phyloP scores from a whole-genome alignment of 2,888 invertebrate species.

The Branchipolynoe longqiensis region DNA sequence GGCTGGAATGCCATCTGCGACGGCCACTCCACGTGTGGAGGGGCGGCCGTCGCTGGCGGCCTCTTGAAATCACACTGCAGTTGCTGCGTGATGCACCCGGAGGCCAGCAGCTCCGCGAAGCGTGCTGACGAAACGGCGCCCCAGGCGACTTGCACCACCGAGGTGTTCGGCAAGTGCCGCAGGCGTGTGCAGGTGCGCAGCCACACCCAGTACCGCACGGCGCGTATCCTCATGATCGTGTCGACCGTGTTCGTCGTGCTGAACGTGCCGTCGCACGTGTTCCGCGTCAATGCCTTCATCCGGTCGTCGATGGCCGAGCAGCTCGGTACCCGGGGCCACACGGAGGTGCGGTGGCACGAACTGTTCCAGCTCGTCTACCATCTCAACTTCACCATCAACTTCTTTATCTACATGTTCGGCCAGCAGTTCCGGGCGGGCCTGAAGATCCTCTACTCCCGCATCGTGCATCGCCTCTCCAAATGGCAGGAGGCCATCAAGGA shows the following conservation, averaged over 20 bases:
- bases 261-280: conserved; percentile 62
- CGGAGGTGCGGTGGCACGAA: conserved; percentile 58
- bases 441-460: conserved; percentile 38
- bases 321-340: conserved; percentile 17
- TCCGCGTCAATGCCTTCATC: conserved; percentile 61
- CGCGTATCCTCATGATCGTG: conserved; percentile 62
- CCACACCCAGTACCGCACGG: conserved; percentile 57
- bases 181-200: conserved; percentile 45
- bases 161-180: conserved; percentile 44
- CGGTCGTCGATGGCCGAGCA: conserved; percentile 21
- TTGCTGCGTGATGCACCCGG: not conserved
- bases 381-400: conserved; percentile 64
- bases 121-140: not conserved
- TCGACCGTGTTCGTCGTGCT: conserved; percentile 61
- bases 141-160: conserved; percentile 10
- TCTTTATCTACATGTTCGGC: conserved; percentile 62
- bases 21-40: not conserved
- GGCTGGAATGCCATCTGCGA: not conserved
- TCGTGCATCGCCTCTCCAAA: conserved; percentile 29
- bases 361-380: conserved; percentile 62
- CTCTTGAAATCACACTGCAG: not conserved
- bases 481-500: not conserved
- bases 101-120: not conserved
- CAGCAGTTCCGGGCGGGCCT: conserved; percentile 59
- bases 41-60: not conserved